Evolutionary conservation across 2,113 vertebrate genomes (phyloP).

Genomic region (Mustela lutreola): DNA sequence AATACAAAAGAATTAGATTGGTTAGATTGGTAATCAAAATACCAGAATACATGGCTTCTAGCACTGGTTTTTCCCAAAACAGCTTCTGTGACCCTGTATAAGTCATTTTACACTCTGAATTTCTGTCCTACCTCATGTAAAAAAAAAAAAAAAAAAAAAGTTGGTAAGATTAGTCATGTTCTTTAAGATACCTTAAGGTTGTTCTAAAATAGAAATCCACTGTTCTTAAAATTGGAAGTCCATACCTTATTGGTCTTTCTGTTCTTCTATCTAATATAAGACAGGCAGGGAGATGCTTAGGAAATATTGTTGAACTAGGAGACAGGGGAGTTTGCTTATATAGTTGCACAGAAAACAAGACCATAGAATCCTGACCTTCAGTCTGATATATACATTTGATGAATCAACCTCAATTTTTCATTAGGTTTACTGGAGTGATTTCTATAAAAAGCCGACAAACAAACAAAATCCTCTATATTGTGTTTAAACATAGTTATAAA

Average conservation of each 20-base stretch:
- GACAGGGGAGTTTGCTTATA: background rate
- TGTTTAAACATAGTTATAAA: constrained; percentile 72
- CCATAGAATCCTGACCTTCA: background rate
- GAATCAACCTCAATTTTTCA: constrained; percentile 64
- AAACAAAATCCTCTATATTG: constrained; percentile 55
- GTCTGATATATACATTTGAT: constrained; percentile 53
- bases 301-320: constrained; percentile 8
- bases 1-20: background rate
- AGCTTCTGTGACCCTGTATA: background rate
- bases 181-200: background rate
- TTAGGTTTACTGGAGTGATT: constrained; percentile 59
- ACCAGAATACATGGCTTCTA: background rate
- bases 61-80: background rate
- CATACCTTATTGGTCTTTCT: background rate
- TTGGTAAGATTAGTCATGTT: background rate
- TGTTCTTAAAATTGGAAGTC: background rate
- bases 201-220: background rate
- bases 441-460: constrained; percentile 73
- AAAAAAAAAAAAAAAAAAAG: background rate
- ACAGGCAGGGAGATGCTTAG: background rate
- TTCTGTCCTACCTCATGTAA: background rate
- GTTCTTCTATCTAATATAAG: background rate
- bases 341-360: background rate
- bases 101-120: background rate
- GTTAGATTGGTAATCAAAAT: background rate